These are phyloP conservation scores for Platycheirus albimanus DNA, from an alignment of 2,888 invertebrate species.

Conservation along the genomic window DNA sequence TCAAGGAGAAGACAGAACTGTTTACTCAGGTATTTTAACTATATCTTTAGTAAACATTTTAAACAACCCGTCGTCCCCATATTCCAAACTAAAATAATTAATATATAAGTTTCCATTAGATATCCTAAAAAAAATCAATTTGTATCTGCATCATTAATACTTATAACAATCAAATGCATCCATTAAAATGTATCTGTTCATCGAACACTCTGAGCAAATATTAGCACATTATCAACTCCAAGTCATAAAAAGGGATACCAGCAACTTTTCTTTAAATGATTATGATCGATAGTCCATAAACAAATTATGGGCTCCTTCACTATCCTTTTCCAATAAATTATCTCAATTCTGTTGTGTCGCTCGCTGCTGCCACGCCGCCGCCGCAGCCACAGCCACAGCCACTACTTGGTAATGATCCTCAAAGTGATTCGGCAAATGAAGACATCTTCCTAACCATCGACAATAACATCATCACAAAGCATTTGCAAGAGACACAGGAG, in stretches of 20 bases:
- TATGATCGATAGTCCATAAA: conserved; percentile 68
- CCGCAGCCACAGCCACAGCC: not conserved
- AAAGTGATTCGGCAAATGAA: conserved; percentile 64
- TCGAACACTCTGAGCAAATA: conserved; percentile 22
- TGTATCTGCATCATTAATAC: too few species aligned
- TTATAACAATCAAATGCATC: too few species aligned
- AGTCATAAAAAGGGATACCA: conserved; percentile 1
- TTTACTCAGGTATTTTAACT: too few species aligned
- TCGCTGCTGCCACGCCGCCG: not conserved
- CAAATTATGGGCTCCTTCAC: conserved; percentile 60
- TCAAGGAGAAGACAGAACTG: too few species aligned
- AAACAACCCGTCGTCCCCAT: too few species aligned
- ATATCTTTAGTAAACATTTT: too few species aligned
- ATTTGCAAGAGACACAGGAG: conserved; percentile 60
- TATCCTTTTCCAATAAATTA: conserved; percentile 64
- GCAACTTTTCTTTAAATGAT: conserved; percentile 39
- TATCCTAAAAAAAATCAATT: too few species aligned
- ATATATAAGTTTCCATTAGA: too few species aligned
- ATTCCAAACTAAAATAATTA: too few species aligned
- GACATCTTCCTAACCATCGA: conserved; percentile 55
- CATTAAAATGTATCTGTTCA: not conserved
- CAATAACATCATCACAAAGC: conserved; percentile 56
- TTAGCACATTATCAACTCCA: conserved; percentile 27
- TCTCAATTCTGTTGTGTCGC: conserved; percentile 11
- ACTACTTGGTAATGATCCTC: conserved; percentile 55